Evolutionary conservation across 1,140 invertebrate species (phyloP), one percentile per base, ranked within the genome.

Genomic region (Triops cancriformis): DNA sequence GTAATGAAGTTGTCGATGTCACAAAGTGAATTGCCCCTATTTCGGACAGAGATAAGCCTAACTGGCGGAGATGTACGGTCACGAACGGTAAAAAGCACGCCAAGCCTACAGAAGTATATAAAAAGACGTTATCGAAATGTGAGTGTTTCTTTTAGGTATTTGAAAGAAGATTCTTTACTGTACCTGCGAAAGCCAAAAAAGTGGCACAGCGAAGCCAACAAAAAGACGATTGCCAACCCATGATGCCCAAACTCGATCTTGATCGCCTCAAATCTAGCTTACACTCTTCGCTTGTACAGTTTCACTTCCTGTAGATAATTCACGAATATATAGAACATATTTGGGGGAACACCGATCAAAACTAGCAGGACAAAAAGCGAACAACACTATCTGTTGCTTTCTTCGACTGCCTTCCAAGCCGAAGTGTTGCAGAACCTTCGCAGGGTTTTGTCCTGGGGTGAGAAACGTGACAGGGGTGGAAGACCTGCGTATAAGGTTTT

Each of bases 211-310:
- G 51, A 64, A 64, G 51, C 51, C 51, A 64, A 64, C n/a, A 64
- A 64, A 64, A 64, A 23, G 51, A 64, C 14, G 51, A 64, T 23
- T 64, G 51, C 11, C 51, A 64, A 18, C 10, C 14, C 51, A 64
- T 64, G 51, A 64, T 64, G 51, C 51, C 51, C 14, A 64, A 64
- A 64, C 51, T 64, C 23, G 51, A 23, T 64, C 23, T 64, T 23
- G 51, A 64, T 64, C 51, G 51, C 51, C 51, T 7, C 51, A 64
- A 64, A 64, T 64, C 51, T n/a, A 64, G 51, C 51, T 64, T 64
- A 14, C 9, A n/a, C 1, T 18, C 51, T 18, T 64, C 14, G 51
- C 51, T 64, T 64, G 51, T 64, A 23, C 51, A n/a, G 0, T 64
- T 64, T 64, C 51, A 64, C 51, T 64, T 64, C 23, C 51, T 64